Conservation (phyloP, 2,888 invertebrate genomes). For the Tenthredo notha region DNA sequence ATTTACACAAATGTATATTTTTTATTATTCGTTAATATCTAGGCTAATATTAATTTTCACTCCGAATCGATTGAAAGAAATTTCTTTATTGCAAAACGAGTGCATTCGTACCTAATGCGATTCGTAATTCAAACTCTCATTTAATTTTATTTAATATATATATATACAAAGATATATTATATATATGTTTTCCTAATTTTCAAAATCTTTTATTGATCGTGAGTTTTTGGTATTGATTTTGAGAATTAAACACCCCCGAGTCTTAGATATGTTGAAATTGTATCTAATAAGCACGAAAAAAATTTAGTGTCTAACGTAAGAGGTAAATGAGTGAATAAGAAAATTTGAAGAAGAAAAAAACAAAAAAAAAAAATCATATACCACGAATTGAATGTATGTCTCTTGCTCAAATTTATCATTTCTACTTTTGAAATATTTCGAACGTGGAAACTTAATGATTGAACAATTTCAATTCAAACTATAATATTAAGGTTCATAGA, state of each 20-base stretch:
- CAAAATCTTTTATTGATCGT: background rate
- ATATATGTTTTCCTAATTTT: background rate
- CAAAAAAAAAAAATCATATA: background rate
- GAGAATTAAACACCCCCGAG: slow-evolving; percentile 26
- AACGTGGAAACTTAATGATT: slow-evolving; percentile 34
- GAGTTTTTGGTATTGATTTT: slow-evolving; percentile 15
- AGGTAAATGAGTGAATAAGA: slow-evolving; percentile 2
- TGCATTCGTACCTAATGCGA: background rate
- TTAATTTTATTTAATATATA: background rate
- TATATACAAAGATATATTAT: background rate
- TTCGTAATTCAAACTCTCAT: background rate
- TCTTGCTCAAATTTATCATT: slow-evolving; percentile 53
- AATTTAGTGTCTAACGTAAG: slow-evolving; percentile 20
- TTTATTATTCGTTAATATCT: slow-evolving; percentile 39
- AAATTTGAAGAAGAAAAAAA: slow-evolving; percentile 3
- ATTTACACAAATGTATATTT: slow-evolving; percentile 31
- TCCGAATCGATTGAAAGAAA: background rate
- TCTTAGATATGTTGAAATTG: slow-evolving; percentile 30
- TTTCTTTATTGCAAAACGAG: background rate
- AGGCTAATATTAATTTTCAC: background rate
- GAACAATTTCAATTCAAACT: background rate
- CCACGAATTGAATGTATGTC: slow-evolving; percentile 48
- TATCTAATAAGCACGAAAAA: slow-evolving; percentile 20
- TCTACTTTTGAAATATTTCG: slow-evolving; percentile 40
- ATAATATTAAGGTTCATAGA: slow-evolving; percentile 7